Evolutionary conservation across 2,797 vertebrate species (phyloP), one percentile per base, ranked within the genome.

Genomic region (Meda fulgida): DNA sequence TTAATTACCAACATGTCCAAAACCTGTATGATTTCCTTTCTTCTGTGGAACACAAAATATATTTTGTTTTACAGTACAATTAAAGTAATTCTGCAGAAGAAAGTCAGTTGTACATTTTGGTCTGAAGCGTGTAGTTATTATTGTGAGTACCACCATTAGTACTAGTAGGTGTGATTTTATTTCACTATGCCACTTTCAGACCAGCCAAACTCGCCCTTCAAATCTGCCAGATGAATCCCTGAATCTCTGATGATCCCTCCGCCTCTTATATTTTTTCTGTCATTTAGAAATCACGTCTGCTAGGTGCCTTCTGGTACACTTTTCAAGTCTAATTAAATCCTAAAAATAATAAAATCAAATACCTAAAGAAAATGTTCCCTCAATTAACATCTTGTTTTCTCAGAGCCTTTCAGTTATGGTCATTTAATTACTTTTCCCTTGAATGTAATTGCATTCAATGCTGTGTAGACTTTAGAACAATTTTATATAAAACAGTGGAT

Each of bases 181-280:
- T 36, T 36, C 18, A 36, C 3, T 9, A 38, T 38, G 16, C 4
- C 21, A 58, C 51, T 58, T 58, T 77, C 11, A 55, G 13, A 76
- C 21, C 13, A 58, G 73, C 31, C 8, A 9, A 5, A 58, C 34
- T 60, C 34, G 10, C 23, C 53, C 13, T 77, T 38, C 31, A 46
- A 77, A 77, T 82, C 65, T 81, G 18, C 31, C 21, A 48, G n/a
- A 51, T 75, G 75, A 82, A 85, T 76, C 46, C 18, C 34, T 34
- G 48, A 26, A 36, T 76, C 51, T 76, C 51, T 76, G 34, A 77
- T 26, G 13, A 77, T 60, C 23, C 75, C 21, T 18, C 23, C 38
- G 7, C 31, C 19, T 18, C 19, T n/a, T 21, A 51, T 7, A 58
- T 26, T n/a, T 5, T 10, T 40, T 77, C 31, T 60, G 23, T 19